These are phyloP conservation scores for Brachionus paranguensis DNA, from an alignment of 1,140 invertebrate genomes.

Conservation along the genomic window DNA sequence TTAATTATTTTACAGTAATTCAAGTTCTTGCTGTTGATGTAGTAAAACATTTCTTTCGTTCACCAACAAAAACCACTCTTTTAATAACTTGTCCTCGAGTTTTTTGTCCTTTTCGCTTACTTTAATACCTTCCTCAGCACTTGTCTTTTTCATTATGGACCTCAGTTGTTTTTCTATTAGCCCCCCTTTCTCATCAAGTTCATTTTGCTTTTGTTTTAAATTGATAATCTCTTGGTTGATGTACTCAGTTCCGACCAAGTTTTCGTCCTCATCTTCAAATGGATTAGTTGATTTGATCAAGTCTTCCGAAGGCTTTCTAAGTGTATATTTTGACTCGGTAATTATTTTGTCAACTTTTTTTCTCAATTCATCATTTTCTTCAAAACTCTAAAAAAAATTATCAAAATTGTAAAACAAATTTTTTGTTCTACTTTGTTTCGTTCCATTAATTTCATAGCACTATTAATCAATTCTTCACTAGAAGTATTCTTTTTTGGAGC, in stretches of 20 bases:
- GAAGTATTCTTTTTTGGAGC: not conserved
- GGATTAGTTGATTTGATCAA: not conserved
- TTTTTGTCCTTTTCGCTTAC: not conserved
- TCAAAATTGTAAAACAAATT: not conserved
- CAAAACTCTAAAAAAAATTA: not conserved
- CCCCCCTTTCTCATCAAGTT: not conserved
- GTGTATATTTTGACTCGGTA: not conserved
- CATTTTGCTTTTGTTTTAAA: conserved; percentile 23
- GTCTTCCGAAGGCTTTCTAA: not conserved
- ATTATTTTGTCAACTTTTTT: not conserved
- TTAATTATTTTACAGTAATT: not conserved
- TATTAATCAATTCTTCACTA: conserved; percentile 10
- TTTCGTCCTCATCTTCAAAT: conserved; percentile 2
- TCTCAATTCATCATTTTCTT: not conserved
- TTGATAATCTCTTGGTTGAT: conserved; percentile 7
- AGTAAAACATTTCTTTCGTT: conserved; percentile 30
- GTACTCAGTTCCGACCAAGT: not conserved
- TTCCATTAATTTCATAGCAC: not conserved
- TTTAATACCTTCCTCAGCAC: not conserved
- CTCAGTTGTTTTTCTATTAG: conserved; percentile 15
- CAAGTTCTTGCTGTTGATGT: conserved; percentile 32
- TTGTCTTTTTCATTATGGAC: not conserved
- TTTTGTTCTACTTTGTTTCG: not conserved
- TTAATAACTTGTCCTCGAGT: conserved; percentile 10
- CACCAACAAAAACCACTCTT: conserved; percentile 32